Conservation (phyloP, 2,797 vertebrate genomes). For the Numenius phaeopus region DNA sequence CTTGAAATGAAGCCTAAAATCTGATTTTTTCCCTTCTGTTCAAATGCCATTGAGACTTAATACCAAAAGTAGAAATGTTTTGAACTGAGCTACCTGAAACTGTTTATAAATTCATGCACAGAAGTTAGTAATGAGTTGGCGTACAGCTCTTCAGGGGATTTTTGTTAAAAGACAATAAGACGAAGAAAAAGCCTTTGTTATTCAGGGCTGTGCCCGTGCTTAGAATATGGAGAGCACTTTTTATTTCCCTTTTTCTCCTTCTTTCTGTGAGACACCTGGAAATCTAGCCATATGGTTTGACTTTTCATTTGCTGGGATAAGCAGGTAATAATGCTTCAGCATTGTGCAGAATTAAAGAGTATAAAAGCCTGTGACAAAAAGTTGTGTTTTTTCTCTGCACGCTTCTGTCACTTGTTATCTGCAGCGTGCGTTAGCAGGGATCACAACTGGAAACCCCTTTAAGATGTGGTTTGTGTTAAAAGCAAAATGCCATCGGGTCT, state of each 20-base stretch:
- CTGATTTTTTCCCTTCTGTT: not conserved
- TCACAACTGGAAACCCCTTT: not conserved
- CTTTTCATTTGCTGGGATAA: not conserved
- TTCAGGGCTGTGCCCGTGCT: not conserved
- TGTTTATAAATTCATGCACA: not conserved
- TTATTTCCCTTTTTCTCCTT: not conserved
- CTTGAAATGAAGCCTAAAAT: slow-evolving; percentile 3
- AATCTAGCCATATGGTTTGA: not conserved
- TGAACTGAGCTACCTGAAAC: not conserved
- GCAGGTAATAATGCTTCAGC: not conserved
- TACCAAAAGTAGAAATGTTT: not conserved
- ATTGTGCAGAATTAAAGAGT: not conserved
- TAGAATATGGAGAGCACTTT: not conserved
- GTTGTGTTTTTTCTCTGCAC: not conserved
- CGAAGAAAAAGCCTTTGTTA: not conserved
- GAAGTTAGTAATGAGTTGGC: slow-evolving; percentile 1
- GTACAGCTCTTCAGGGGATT: not conserved
- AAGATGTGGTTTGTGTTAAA: not conserved
- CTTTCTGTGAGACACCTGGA: not conserved
- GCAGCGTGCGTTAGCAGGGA: not conserved
- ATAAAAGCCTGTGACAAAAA: not conserved
- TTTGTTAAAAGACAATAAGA: slow-evolving; percentile 5
- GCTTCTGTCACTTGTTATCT: not conserved
- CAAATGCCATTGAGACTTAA: not conserved
- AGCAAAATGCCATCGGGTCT: not conserved